phyloP scores from a whole-genome alignment of 2,113 vertebrate species.

The Coturnix japonica region DNA sequence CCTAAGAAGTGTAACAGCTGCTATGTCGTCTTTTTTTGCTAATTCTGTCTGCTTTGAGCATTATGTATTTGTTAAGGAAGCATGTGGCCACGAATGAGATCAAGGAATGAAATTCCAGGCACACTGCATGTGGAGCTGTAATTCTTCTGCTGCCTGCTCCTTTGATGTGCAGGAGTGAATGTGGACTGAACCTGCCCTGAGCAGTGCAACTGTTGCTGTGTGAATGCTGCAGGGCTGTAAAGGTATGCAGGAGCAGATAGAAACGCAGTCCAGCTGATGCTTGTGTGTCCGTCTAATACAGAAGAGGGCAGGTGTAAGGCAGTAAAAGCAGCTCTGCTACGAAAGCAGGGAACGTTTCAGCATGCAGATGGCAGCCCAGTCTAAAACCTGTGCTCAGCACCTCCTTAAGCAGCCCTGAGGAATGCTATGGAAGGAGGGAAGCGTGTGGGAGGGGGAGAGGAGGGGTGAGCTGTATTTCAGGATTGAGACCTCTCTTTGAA shows the following conservation, averaged over 20 bases:
- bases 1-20: neutral
- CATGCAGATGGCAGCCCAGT: conserved; percentile 49
- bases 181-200: neutral
- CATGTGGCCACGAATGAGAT: neutral
- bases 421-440: neutral
- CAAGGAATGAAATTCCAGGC: conserved; percentile 23
- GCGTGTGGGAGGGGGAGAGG: neutral
- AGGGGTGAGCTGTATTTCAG: neutral
- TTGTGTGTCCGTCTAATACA: neutral
- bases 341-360: conserved; percentile 21
- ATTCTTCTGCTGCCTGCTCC: neutral
- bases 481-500: conserved; percentile 60
- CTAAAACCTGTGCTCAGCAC: conserved; percentile 18
- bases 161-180: neutral
- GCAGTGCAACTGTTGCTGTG: neutral
- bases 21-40: neutral
- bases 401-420: neutral
- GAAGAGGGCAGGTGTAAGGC: neutral
- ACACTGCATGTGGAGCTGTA: neutral
- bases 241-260: neutral
- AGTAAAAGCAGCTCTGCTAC: neutral
- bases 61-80: conserved; percentile 5
- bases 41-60: conserved; percentile 3
- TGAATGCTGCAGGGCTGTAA: neutral
- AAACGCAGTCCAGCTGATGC: neutral